phyloP scores from a whole-genome alignment of 2,888 invertebrate species.

The Epirrhoe tristata region DNA sequence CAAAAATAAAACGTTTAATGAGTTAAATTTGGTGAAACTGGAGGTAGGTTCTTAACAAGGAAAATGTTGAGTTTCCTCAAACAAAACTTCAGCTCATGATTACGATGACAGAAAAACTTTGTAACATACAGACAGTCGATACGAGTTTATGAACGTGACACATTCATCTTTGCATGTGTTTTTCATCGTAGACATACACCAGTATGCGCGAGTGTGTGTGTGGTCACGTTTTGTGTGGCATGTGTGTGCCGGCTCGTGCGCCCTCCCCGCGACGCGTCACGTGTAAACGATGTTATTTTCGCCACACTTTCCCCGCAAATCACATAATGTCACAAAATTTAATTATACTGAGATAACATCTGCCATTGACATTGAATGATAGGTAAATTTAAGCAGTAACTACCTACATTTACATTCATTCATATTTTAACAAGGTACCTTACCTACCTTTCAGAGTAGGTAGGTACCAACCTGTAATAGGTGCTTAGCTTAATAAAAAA shows the following conservation, averaged over 20 bases:
- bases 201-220: constrained; percentile 42
- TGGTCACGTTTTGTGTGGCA: constrained; percentile 80
- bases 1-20: not conserved
- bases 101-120: constrained; percentile 4
- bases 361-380: constrained; percentile 9
- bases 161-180: constrained; percentile 19
- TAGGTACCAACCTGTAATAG: no score
- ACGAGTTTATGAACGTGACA: constrained; percentile 58
- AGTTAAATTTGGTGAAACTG: not conserved
- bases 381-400: no score
- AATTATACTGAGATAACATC: constrained; percentile 33
- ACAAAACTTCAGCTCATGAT: not conserved
- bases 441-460: no score
- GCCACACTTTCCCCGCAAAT: constrained; percentile 68
- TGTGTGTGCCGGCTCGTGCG: constrained; percentile 69
- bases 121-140: constrained; percentile 55
- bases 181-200: not conserved
- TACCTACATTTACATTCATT: no score
- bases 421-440: no score
- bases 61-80: not conserved
- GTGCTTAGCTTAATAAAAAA: no score
- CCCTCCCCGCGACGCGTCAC: constrained; percentile 54
- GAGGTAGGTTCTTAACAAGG: not conserved
- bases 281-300: constrained; percentile 64
- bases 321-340: constrained; percentile 47